Evolutionary conservation across 1,140 invertebrate species (phyloP).

Genomic region (Halictus rubicundus): DNA sequence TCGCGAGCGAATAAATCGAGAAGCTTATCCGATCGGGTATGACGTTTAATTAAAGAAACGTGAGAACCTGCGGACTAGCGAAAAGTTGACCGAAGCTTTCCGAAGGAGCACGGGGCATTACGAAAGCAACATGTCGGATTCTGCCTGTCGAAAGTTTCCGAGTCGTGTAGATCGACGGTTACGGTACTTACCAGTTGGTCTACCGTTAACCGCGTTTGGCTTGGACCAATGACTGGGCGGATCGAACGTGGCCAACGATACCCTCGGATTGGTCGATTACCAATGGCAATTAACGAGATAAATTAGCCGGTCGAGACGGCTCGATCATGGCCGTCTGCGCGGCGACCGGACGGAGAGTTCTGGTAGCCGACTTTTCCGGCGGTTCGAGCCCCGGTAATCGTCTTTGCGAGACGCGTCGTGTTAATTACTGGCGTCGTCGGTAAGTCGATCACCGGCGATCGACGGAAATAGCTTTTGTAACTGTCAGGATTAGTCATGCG

Average conservation of each 20-base stretch:
- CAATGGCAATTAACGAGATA: constrained; percentile 61
- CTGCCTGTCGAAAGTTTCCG: constrained; percentile 44
- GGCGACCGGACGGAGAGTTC: background rate
- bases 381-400: constrained; percentile 22
- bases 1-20: background rate
- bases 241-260: constrained; percentile 8
- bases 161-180: constrained; percentile 37
- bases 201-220: constrained; percentile 54
- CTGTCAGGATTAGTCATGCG: constrained; percentile 55
- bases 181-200: constrained; percentile 59
- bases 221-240: constrained; percentile 42
- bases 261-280: constrained; percentile 53
- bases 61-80: too few species aligned
- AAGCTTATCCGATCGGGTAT: too few species aligned
- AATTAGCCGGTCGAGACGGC: constrained; percentile 48
- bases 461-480: constrained; percentile 51
- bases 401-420: constrained; percentile 19
- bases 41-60: too few species aligned
- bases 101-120: too few species aligned
- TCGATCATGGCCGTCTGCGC: constrained; percentile 2
- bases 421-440: constrained; percentile 52
- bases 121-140: background rate
- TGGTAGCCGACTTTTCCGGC: constrained; percentile 22
- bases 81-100: too few species aligned
- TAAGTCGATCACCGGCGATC: constrained; percentile 57